Conservation (phyloP, 1,140 invertebrate species). For the Caenorhabditis tropicalis region DNA sequence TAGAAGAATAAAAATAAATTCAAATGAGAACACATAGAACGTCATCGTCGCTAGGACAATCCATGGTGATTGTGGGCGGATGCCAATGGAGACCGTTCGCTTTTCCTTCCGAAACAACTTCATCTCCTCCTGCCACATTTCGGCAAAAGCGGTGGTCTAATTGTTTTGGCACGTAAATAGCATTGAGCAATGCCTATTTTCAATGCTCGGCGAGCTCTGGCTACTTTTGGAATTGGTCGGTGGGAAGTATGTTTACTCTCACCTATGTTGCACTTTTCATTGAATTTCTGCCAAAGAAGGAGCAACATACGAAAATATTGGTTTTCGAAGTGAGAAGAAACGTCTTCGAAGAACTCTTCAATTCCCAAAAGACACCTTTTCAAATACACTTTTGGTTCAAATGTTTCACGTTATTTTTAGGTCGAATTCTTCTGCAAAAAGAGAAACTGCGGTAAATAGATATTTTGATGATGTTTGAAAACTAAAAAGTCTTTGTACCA, state of each 20-base stretch:
- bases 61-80: background rate
- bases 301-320: too few species aligned
- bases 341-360: background rate
- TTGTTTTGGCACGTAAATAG: background rate
- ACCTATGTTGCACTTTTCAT: conserved; percentile 19
- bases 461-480: too few species aligned
- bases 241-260: background rate
- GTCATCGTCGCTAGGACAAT: background rate
- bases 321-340: background rate
- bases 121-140: background rate
- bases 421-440: too few species aligned
- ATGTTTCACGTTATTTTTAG: too few species aligned
- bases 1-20: background rate
- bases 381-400: background rate
- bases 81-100: background rate
- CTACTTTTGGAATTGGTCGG: too few species aligned
- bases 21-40: background rate
- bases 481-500: too few species aligned
- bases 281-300: background rate
- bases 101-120: background rate
- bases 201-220: background rate
- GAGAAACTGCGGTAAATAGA: too few species aligned
- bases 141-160: background rate
- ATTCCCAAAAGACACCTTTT: background rate
- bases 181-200: background rate